Conservation (phyloP, 2,888 invertebrate species). For the Folsomia manolachei region DNA sequence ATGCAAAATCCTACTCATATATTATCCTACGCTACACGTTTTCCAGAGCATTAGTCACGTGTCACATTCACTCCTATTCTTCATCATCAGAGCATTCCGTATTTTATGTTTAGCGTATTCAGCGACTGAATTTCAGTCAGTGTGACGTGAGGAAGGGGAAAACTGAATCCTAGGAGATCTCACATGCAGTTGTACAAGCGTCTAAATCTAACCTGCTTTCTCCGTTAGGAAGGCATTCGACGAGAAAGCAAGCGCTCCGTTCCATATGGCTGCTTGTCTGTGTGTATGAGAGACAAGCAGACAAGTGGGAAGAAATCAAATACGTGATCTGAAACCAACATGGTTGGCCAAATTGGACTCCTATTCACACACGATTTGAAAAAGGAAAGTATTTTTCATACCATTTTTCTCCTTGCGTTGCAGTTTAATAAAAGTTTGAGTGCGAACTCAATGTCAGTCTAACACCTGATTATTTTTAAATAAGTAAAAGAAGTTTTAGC, state of each 20-base stretch:
- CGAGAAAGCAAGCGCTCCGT: slow-evolving; percentile 1
- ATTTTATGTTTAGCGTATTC: background rate
- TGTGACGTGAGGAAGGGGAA: background rate
- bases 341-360: slow-evolving; percentile 16
- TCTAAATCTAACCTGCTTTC: background rate
- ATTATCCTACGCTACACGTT: background rate
- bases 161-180: background rate
- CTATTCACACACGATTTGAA: slow-evolving; percentile 10
- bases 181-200: background rate
- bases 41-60: background rate
- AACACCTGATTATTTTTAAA: background rate
- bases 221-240: background rate
- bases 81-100: slow-evolving; percentile 1
- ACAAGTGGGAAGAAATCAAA: slow-evolving; percentile 22
- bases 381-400: slow-evolving; percentile 11
- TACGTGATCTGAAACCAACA: slow-evolving; percentile 33
- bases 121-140: too few relatives aligned
- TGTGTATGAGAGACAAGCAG: slow-evolving; percentile 12
- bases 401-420: slow-evolving; percentile 2
- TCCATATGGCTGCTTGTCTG: background rate
- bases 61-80: slow-evolving; percentile 1
- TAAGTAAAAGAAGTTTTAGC: background rate
- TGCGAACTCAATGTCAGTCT: too few relatives aligned
- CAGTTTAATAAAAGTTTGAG: background rate
- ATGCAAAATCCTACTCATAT: too few relatives aligned